A percentile compares a stretch with the other conserved stretches of the same genome.
phyloP scores from a whole-genome alignment of 2,888 invertebrate species.

The Dryobota labecula region DNA sequence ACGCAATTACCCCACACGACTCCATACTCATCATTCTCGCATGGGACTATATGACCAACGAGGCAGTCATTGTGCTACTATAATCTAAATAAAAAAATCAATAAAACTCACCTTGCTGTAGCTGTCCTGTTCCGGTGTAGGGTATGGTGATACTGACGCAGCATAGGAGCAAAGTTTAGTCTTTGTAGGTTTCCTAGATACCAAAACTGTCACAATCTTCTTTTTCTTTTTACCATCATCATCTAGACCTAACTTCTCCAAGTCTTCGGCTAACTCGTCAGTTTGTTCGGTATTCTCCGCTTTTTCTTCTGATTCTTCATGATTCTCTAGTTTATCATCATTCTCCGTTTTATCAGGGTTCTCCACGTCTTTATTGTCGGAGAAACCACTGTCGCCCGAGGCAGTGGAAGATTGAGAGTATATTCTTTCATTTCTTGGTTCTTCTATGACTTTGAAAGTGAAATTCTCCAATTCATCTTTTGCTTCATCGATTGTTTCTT shows the following conservation, averaged over 20 bases:
- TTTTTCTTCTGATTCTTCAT: slow-evolving; percentile 35
- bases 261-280: slow-evolving; percentile 66
- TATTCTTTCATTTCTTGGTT: slow-evolving; percentile 73
- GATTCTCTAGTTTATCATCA: slow-evolving; percentile 24
- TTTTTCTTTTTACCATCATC: slow-evolving; percentile 64
- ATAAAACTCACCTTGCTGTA: slow-evolving; percentile 57
- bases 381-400: slow-evolving; percentile 83
- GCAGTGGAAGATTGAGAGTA: slow-evolving; percentile 74
- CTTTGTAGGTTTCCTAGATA: slow-evolving; percentile 68
- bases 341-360: slow-evolving; percentile 36
- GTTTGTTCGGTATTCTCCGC: slow-evolving; percentile 44
- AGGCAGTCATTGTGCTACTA: too few relatives aligned
- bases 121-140: slow-evolving; percentile 39
- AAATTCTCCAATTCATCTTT: slow-evolving; percentile 79
- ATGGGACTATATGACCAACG: too few relatives aligned
- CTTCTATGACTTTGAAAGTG: slow-evolving; percentile 74
- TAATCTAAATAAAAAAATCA: neutral
- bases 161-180: slow-evolving; percentile 43
- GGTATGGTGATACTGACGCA: slow-evolving; percentile 46
- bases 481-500: slow-evolving; percentile 74
- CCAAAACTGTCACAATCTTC: slow-evolving; percentile 69
- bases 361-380: slow-evolving; percentile 70
- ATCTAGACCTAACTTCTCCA: slow-evolving; percentile 67
- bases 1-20: too few relatives aligned
- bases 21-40: too few relatives aligned